These are phyloP conservation scores for Marmota monax DNA, from an alignment of 2,113 vertebrate species.

Conservation along the genomic window DNA sequence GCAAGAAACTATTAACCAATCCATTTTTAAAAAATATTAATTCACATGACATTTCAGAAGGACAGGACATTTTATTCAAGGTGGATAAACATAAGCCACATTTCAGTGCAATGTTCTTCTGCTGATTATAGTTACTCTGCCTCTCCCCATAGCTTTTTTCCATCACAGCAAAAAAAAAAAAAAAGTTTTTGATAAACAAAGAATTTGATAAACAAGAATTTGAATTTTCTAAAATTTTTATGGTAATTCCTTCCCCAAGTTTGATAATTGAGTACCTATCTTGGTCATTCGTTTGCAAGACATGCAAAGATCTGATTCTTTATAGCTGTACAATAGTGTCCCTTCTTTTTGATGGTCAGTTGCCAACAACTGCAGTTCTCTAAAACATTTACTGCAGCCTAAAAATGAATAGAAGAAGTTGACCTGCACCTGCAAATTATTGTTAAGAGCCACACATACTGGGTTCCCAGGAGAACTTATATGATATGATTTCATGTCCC, in stretches of 20 bases:
- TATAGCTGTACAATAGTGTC: background rate
- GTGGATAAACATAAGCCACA: background rate
- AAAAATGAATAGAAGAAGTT: background rate
- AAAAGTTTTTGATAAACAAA: background rate
- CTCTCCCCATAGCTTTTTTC: background rate
- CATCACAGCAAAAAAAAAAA: background rate
- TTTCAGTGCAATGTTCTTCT: background rate
- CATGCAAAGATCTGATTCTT: background rate
- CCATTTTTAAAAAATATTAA: background rate
- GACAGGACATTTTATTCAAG: background rate
- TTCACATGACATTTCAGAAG: conserved; percentile 16
- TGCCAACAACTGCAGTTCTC: background rate
- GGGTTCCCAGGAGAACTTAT: background rate
- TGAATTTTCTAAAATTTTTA: background rate
- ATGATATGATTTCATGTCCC: background rate
- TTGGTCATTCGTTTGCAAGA: background rate
- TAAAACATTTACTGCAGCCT: background rate
- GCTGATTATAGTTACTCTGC: background rate
- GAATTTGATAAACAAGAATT: background rate
- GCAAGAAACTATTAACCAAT: background rate
- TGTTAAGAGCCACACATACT: background rate
- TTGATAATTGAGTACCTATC: background rate
- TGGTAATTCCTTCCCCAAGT: background rate
- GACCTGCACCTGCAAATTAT: background rate
- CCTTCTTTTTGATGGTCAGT: background rate